phyloP scores from a whole-genome alignment of 2,888 invertebrate genomes.

The Euplexia lucipara region DNA sequence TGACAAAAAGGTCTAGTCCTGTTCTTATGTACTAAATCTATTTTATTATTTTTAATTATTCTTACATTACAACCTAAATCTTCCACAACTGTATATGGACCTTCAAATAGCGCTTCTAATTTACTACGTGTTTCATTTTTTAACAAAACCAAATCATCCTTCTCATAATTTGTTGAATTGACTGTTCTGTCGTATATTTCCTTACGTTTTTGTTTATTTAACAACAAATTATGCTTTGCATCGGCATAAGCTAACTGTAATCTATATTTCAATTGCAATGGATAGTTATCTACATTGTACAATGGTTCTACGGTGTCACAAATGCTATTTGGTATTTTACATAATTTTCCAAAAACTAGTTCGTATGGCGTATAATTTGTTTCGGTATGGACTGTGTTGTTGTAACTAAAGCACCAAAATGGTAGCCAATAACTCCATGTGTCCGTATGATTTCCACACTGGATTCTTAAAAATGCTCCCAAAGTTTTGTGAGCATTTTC shows the following conservation, averaged over 20 bases:
- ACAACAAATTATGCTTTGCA: constrained; percentile 20
- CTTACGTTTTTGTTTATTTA: constrained; percentile 14
- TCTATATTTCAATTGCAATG: constrained; percentile 20
- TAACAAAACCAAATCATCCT: constrained; percentile 20
- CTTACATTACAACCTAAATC: constrained; percentile 29
- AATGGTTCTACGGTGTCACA: constrained; percentile 14
- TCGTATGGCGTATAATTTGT: constrained; percentile 25
- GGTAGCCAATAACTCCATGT: constrained; percentile 49
- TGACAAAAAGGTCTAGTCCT: constrained; percentile 10
- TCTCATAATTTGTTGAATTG: constrained; percentile 8
- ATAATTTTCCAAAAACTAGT: constrained; percentile 22
- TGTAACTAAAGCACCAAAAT: constrained; percentile 43
- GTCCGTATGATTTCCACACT: constrained; percentile 18
- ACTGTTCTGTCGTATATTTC: constrained; percentile 7
- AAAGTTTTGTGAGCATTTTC: constrained; percentile 45
- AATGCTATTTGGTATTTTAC: constrained; percentile 5
- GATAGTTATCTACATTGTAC: constrained; percentile 26
- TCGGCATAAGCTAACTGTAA: constrained; percentile 28
- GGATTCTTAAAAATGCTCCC: constrained; percentile 39
- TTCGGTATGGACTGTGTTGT: constrained; percentile 18
- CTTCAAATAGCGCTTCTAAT: constrained; percentile 19
- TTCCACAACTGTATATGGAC: constrained; percentile 27
- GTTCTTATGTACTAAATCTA: constrained; percentile 15
- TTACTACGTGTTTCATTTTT: constrained; percentile 31
- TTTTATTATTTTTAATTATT: constrained; percentile 26